phyloP scores from a whole-genome alignment of 2,113 vertebrate species.

The Axis porcinus region DNA sequence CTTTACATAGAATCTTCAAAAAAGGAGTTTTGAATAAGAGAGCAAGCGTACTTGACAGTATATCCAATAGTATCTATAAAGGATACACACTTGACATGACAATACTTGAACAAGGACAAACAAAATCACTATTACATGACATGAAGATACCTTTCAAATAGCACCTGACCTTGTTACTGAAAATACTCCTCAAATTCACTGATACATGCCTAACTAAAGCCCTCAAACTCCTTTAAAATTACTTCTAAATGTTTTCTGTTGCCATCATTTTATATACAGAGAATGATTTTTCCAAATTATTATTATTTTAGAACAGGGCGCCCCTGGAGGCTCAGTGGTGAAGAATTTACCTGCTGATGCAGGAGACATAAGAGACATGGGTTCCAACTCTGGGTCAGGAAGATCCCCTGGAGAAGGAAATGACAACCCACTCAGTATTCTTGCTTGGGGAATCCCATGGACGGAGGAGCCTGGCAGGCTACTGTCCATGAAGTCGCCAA shows the following conservation, averaged over 20 bases:
- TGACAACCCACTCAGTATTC: background rate
- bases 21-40: background rate
- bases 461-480: background rate
- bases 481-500: background rate
- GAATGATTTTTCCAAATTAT: background rate
- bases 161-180: background rate
- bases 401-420: background rate
- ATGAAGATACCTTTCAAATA: background rate
- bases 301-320: background rate
- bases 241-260: background rate
- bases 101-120: constrained; percentile 36
- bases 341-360: background rate
- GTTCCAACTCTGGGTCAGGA: background rate
- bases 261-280: background rate
- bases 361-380: background rate
- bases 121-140: constrained; percentile 10
- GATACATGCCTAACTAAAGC: background rate
- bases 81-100: background rate
- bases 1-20: background rate
- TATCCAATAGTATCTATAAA: constrained; percentile 24
- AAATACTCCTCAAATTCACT: background rate
- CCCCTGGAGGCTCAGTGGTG: background rate
- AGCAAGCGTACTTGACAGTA: background rate
- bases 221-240: background rate
- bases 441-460: background rate